Percentiles rank a stretch among this genome's conserved stretches.
phyloP scores from a whole-genome alignment of 2,797 vertebrate genomes.

The Nyctalus aviator region DNA sequence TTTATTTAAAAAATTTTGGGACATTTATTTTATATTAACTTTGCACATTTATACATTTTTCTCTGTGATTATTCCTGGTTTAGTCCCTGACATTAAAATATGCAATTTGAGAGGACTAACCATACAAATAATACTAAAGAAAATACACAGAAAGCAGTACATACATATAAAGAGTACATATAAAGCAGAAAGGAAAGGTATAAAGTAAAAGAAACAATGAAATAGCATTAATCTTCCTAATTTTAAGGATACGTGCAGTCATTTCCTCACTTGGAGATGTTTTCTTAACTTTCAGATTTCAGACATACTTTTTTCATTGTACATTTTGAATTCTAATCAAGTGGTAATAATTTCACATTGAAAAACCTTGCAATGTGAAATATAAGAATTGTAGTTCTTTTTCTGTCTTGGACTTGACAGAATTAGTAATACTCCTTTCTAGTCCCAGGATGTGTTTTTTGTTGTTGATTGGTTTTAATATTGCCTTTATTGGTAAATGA shows the following conservation, averaged over 20 bases:
- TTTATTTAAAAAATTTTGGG: background rate
- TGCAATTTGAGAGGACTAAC: background rate
- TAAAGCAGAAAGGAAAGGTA: background rate
- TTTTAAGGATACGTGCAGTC: background rate
- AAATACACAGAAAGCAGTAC: background rate
- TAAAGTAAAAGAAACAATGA: background rate
- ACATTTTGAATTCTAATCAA: slow-evolving; percentile 38
- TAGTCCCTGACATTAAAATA: background rate
- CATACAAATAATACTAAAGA: background rate
- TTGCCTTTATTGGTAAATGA: slow-evolving; percentile 32
- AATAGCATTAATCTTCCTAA: background rate
- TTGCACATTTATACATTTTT: slow-evolving; percentile 22
- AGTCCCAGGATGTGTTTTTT: background rate
- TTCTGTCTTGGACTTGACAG: background rate
- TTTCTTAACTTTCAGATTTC: slow-evolving; percentile 29
- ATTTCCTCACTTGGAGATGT: background rate
- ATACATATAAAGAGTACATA: background rate
- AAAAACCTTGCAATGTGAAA: background rate
- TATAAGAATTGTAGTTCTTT: slow-evolving; percentile 23
- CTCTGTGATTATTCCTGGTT: slow-evolving; percentile 29
- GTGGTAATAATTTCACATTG: background rate
- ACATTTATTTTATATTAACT: slow-evolving; percentile 50
- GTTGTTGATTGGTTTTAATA: background rate
- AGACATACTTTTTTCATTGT: slow-evolving; percentile 16
- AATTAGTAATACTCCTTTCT: slow-evolving; percentile 35